Evolutionary conservation across 2,113 vertebrate genomes (phyloP).

Genomic region (Synchiropus splendidus): DNA sequence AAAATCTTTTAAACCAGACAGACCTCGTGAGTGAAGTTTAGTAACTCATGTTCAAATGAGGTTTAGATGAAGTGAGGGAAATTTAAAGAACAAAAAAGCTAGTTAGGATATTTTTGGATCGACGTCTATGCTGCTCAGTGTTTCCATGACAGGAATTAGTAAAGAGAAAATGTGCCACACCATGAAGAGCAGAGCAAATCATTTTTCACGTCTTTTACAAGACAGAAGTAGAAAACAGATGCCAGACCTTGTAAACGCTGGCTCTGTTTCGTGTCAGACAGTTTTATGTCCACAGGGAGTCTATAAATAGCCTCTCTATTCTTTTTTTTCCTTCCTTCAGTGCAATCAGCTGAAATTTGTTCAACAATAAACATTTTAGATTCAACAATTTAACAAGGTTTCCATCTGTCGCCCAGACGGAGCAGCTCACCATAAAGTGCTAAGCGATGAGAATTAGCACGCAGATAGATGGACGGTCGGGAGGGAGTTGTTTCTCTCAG

Average conservation of each 20-base stretch:
- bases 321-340: too few relatives aligned
- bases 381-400: conserved; percentile 16
- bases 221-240: conserved; percentile 18
- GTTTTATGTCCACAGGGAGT: conserved; percentile 11
- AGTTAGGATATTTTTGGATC: background rate
- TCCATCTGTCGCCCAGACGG: conserved; percentile 12
- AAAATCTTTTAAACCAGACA: too few relatives aligned
- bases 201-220: conserved; percentile 17
- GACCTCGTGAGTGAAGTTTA: too few relatives aligned
- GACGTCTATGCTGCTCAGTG: background rate
- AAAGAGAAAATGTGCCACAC: conserved; percentile 10
- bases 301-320: conserved; percentile 6
- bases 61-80: too few relatives aligned
- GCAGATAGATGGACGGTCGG: conserved; percentile 11
- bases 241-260: conserved; percentile 31
- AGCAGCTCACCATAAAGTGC: conserved; percentile 29
- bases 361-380: conserved; percentile 8
- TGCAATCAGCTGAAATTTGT: background rate
- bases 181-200: background rate
- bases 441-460: conserved; percentile 27
- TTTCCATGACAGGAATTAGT: conserved; percentile 5
- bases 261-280: conserved; percentile 11
- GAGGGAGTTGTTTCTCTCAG: conserved; percentile 3
- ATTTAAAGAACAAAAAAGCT: too few relatives aligned
- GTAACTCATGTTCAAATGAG: too few relatives aligned